Conservation (phyloP, 2,888 invertebrate genomes). For the Ctena decussata region DNA sequence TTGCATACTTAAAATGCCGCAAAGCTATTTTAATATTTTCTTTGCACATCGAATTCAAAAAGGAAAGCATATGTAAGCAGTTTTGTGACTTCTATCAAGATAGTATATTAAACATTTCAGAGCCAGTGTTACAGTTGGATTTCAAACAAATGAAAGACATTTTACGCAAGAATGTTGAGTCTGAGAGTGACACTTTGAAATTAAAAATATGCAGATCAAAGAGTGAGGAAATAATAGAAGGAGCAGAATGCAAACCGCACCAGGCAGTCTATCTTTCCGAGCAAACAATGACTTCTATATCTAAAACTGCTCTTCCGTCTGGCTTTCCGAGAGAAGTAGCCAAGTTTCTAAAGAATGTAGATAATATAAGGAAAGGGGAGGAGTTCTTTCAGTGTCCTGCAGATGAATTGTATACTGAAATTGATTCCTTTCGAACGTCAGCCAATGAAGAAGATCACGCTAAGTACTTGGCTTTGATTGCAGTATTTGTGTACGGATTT, state of each 20-base stretch:
- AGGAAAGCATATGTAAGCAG: not conserved
- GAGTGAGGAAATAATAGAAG: not conserved
- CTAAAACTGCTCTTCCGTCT: not conserved
- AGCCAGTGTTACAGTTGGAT: not conserved
- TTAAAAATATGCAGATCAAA: not conserved
- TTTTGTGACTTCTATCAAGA: not conserved
- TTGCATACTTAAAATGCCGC: not conserved
- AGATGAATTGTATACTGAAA: not conserved
- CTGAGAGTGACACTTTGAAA: not conserved
- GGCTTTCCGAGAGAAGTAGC: not conserved
- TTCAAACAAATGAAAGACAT: not conserved
- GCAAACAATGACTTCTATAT: not conserved
- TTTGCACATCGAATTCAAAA: not conserved
- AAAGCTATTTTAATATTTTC: not conserved
- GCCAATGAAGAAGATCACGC: not conserved
- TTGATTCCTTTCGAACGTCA: not conserved
- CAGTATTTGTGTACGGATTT: not conserved
- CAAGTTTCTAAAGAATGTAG: not conserved
- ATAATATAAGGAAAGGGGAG: not conserved
- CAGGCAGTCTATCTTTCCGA: not conserved
- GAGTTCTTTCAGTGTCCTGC: not conserved
- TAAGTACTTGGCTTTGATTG: not conserved
- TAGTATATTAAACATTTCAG: not conserved
- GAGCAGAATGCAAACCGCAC: not conserved
- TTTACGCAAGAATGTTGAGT: not conserved